Evolutionary conservation across 1,140 invertebrate species (phyloP), one percentile per base, ranked within the genome.

Genomic region (Cecropterus lyciades): DNA sequence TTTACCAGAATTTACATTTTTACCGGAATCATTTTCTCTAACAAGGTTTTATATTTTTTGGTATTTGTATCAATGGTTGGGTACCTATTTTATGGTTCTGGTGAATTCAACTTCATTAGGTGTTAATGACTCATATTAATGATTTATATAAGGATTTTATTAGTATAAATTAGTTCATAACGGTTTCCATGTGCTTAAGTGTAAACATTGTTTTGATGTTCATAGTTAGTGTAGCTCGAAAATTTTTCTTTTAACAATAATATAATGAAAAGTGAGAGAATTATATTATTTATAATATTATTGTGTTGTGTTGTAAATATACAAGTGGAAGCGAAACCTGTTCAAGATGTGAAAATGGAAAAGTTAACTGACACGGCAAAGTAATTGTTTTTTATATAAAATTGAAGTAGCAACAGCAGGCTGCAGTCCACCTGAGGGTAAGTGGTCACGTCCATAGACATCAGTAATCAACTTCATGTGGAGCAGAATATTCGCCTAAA

Each of bases 91-190:
- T 33, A 33, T 33, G 30, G 9, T 33, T 33, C 3, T 8, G 30
- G 30, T 33, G 30, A 7, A 33, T 8, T n/a, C n/a, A n/a, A n/a
- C 42, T 45, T 46, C 30, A 43, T 59, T 40, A 30, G 40, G 43
- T 46, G 24, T 13, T 59, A 59, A 59, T 59, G 55, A 59, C 55
- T 59, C 56, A 59, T 27, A 46, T 30, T 59, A 59, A 46, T 59
- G 13, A 59, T 59, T 59, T 59, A 59, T 59, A 59, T 52, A 59
- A 59, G 55, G 55, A 30, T 59, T 59, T 59, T 59, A 46, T 33
- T 59, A 33, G 3, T 46, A 24, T 59, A 46, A 59, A 59, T 9
- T 46, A 59, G 43, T 16, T 59, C 56, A 59, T 17, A 59, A n/a
- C 14, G 13, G 13, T 16, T 9, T 45, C 14, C 56, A 13, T 59